A percentile compares a stretch with the other conserved stretches of the same genome.
Conservation (phyloP, 2,888 invertebrate genomes). For the Meta bourneti region DNA sequence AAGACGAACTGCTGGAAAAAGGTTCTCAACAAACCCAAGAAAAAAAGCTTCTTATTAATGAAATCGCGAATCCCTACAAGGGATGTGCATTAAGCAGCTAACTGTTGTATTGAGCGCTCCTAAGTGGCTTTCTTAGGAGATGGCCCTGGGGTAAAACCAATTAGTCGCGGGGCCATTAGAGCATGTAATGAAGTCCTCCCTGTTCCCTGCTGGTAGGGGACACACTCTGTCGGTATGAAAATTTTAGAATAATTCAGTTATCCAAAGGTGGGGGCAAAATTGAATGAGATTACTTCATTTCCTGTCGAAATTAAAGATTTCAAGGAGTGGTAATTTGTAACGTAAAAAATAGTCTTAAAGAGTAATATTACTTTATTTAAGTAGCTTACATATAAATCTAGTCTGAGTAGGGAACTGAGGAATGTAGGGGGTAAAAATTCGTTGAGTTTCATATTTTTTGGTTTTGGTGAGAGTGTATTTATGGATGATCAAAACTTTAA, state of each 20-base stretch:
- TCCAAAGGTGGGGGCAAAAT: neutral
- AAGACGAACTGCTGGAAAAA: neutral
- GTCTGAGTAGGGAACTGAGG: no score
- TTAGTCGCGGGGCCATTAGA: conserved; percentile 60
- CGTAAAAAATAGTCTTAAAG: no score
- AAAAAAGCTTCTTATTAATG: conserved; percentile 14
- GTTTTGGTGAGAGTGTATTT: no score
- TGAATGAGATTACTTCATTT: neutral
- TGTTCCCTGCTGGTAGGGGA: neutral
- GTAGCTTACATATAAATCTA: no score
- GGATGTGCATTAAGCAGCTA: conserved; percentile 57
- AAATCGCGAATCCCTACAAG: conserved; percentile 21
- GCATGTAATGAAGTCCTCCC: conserved; percentile 46
- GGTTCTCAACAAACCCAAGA: neutral
- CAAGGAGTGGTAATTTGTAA: no score
- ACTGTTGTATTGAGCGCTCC: conserved; percentile 8
- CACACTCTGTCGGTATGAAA: neutral
- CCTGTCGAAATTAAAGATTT: neutral
- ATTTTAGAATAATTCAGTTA: neutral
- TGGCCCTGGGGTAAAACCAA: conserved; percentile 34
- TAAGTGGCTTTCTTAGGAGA: conserved; percentile 54
- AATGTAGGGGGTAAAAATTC: no score
- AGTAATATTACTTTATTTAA: no score
- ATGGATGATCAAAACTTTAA: no score
- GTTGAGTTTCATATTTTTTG: no score